A percentile compares a stretch with the other conserved stretches of the same genome.
These are phyloP conservation scores for Telmatochromis brachygnathus DNA, from an alignment of 2,113 vertebrate species.

Conservation along the genomic window DNA sequence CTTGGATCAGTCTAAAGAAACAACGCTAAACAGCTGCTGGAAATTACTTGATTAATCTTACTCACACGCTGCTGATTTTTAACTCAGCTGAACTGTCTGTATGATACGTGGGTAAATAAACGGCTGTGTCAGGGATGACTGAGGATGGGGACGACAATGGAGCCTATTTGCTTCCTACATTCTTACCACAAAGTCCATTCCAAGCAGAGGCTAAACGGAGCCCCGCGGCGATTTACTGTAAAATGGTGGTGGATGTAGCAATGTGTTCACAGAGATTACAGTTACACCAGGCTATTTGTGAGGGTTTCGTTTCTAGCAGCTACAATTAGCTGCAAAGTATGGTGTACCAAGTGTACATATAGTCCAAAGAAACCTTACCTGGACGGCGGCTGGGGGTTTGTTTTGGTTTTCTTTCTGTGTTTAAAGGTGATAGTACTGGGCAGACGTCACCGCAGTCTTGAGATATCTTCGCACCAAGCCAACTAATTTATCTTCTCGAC, in stretches of 20 bases:
- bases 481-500: constrained; percentile 16
- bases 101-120: background rate
- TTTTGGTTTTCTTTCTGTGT: background rate
- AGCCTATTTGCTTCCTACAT: background rate
- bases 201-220: background rate
- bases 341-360: background rate
- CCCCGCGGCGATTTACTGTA: background rate
- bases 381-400: background rate
- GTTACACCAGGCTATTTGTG: background rate
- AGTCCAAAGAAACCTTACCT: constrained; percentile 30
- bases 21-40: background rate
- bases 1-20: background rate
- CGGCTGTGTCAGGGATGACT: background rate
- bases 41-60: background rate
- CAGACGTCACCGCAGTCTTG: background rate
- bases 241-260: constrained; percentile 21
- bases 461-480: constrained; percentile 4
- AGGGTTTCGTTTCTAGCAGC: background rate
- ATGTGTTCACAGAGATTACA: background rate
- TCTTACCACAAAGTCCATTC: background rate
- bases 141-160: background rate
- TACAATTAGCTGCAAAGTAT: background rate
- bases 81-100: background rate
- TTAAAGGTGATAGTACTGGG: background rate
- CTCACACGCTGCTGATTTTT: background rate